phyloP scores from a whole-genome alignment of 2,888 invertebrate genomes.

The Pristionchus japonicus region DNA sequence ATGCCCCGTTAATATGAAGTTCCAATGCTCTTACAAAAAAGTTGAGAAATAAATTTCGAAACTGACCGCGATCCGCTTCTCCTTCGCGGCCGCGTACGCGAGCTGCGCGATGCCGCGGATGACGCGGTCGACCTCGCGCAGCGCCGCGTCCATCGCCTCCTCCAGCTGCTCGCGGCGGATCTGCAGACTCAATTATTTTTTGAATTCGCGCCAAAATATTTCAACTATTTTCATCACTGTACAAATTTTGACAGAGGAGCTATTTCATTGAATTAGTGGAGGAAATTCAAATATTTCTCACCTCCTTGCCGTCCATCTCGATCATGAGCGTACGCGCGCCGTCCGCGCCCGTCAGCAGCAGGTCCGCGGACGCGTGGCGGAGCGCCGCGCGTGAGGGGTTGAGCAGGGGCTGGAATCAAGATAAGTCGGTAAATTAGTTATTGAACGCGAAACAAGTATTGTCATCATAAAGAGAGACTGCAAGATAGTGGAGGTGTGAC shows the following conservation, averaged over 20 bases:
- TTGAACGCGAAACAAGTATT: too few relatives aligned
- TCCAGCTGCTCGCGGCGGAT: slow-evolving; percentile 58
- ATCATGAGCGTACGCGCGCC: slow-evolving; percentile 76
- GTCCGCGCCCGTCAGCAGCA: slow-evolving; percentile 86
- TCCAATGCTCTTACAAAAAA: too few relatives aligned
- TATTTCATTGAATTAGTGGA: slow-evolving; percentile 31
- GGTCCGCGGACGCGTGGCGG: slow-evolving; percentile 84
- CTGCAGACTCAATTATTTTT: slow-evolving; percentile 41
- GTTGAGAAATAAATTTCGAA: background rate
- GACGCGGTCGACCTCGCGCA: slow-evolving; percentile 55
- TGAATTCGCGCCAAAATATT: background rate
- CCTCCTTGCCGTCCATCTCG: slow-evolving; percentile 71
- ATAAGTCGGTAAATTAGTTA: too few relatives aligned
- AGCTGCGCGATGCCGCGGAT: slow-evolving; percentile 76
- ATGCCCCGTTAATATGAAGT: too few relatives aligned
- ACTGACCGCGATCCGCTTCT: slow-evolving; percentile 50
- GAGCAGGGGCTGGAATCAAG: slow-evolving; percentile 80
- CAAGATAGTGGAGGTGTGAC: background rate
- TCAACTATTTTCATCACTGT: background rate
- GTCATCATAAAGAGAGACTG: too few relatives aligned
- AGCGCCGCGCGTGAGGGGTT: slow-evolving; percentile 91
- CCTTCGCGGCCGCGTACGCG: slow-evolving; percentile 51
- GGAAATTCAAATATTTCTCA: slow-evolving; percentile 41
- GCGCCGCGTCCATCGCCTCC: slow-evolving; percentile 55
- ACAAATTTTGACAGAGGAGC: background rate